Percentiles rank a stretch among this genome's conserved stretches.
These are phyloP conservation scores for Drosophila lacertosa DNA, from an alignment of 1,140 invertebrate genomes.

Conservation along the genomic window DNA sequence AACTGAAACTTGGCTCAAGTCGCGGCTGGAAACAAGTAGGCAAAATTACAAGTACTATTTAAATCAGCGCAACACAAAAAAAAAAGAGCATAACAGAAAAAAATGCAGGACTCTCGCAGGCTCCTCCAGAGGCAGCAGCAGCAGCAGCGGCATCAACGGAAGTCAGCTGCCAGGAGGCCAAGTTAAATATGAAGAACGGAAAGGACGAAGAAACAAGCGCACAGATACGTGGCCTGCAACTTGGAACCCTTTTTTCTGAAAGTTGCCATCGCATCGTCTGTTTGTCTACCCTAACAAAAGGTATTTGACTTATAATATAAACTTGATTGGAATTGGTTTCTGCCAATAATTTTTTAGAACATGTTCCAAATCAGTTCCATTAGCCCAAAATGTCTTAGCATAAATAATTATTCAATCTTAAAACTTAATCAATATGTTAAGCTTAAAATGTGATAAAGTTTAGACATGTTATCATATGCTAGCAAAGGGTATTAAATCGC, in stretches of 20 bases:
- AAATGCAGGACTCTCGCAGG: slow-evolving; percentile 31
- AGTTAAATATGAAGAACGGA: slow-evolving; percentile 52
- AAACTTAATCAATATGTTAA: too few species aligned
- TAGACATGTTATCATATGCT: slow-evolving; percentile 4
- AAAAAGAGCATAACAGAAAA: slow-evolving; percentile 45
- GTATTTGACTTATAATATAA: background rate
- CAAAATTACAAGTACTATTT: slow-evolving; percentile 74
- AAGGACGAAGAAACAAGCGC: slow-evolving; percentile 11
- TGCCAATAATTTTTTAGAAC: too few species aligned
- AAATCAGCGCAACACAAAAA: slow-evolving; percentile 54
- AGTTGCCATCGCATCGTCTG: slow-evolving; percentile 39
- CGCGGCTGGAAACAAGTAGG: slow-evolving; percentile 56
- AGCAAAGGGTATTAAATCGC: slow-evolving; percentile 15
- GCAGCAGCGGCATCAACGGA: slow-evolving; percentile 22
- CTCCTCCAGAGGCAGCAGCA: slow-evolving; percentile 12
- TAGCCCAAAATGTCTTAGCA: too few species aligned
- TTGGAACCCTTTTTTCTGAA: slow-evolving; percentile 68
- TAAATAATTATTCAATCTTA: too few species aligned
- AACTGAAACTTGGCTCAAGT: slow-evolving; percentile 38
- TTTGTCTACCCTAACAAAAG: slow-evolving; percentile 3
- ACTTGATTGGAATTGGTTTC: too few species aligned
- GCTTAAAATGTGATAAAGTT: background rate
- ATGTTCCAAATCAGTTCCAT: too few species aligned
- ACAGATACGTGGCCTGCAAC: slow-evolving; percentile 52
- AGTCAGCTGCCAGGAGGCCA: slow-evolving; percentile 29